Evolutionary conservation across 2,888 invertebrate species (phyloP), one percentile per base, ranked within the genome.

Genomic region (Drosophila neotestacea): DNA sequence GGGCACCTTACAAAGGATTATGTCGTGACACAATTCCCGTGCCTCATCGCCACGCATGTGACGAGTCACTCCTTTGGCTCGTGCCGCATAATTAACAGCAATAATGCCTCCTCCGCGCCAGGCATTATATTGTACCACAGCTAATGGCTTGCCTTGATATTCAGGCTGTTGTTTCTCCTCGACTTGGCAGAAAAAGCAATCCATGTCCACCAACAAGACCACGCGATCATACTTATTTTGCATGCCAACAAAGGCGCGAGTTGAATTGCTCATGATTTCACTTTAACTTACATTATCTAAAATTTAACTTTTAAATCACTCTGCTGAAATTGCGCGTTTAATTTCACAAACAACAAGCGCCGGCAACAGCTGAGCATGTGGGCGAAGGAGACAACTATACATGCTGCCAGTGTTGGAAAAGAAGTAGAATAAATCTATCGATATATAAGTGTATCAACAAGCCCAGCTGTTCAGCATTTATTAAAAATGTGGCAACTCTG

Each of bases 111-210:
- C 98, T 39, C 97, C 97, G 92, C 95, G 95, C 96, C 97, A 98
- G 2, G 95, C 95, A 91, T 98, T 98, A 90, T 99, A 98, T 91
- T 99, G 99, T 0, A 98, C 98, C 4, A 99, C 99, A 59, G 98
- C 99, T 70, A 98, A 95, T 0, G 99, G 99, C 93, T 97, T 96
- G 52, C 97, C 98, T 91, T 94, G 94, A 74, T 97, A 93, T 67
- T 94, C 93, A 0, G 98, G 98, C 90, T 97, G 94, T n/a, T 97
- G 93, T 91, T 97, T 96, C 90, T 97, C 97, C 93, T 99, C 99
- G 2, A 99, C 99, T 95, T 99, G 99, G 87, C 99, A 99, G 92
- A 98, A 99, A 93, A 99, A 99, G 93, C 99, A 99, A 92, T 99
- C 99, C 99, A 99, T 99, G 92, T 99, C 99, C 54, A 99, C 96